These are phyloP conservation scores for Cavia porcellus DNA, from an alignment of 2,113 vertebrate species.

Conservation along the genomic window DNA sequence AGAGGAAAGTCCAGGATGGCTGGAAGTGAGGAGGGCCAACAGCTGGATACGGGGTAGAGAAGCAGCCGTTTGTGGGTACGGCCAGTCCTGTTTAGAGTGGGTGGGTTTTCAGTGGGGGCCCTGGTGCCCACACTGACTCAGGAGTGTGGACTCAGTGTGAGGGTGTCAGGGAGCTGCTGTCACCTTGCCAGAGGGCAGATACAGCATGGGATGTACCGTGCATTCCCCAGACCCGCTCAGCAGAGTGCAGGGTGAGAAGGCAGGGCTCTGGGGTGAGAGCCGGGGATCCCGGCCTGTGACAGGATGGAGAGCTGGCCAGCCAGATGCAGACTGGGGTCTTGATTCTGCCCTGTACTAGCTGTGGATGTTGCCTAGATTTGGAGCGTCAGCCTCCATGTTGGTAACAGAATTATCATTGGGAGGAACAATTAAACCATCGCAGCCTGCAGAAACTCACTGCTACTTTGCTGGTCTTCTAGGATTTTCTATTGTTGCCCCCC, in stretches of 20 bases:
- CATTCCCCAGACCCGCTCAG: neutral
- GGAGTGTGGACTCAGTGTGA: neutral
- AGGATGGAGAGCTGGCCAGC: neutral
- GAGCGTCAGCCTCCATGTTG: neutral
- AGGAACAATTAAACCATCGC: neutral
- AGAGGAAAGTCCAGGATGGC: neutral
- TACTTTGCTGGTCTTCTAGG: neutral
- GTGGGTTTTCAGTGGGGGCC: no score
- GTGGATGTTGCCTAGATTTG: neutral
- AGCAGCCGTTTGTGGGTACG: neutral
- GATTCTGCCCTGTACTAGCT: neutral
- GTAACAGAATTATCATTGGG: neutral
- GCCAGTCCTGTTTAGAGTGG: neutral
- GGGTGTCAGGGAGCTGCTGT: neutral
- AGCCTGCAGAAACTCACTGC: neutral
- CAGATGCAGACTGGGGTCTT: neutral
- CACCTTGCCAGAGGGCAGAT: neutral
- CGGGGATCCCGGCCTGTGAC: neutral
- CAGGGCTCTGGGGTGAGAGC: neutral
- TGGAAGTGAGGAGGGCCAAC: no score
- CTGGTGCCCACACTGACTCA: neutral
- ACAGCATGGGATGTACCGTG: rapidly evolving
- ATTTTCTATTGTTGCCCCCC: neutral
- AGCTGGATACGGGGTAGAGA: neutral
- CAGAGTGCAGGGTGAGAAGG: neutral